Evolutionary conservation across 2,888 invertebrate species (phyloP).

Genomic region (Unio pictorum): DNA sequence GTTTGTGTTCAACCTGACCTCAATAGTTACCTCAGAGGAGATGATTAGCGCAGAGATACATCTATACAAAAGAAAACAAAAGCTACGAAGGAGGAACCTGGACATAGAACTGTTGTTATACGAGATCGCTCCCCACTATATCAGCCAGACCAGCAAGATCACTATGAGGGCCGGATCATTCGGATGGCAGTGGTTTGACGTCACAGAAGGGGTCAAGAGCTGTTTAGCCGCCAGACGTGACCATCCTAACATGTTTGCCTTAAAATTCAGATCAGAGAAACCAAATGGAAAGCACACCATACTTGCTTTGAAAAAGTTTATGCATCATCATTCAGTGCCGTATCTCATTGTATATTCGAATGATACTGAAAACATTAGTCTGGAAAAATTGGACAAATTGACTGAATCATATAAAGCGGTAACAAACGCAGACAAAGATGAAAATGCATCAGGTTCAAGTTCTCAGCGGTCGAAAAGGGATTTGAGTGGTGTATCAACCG

Average conservation of each 20-base stretch:
- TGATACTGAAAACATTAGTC: constrained; percentile 61
- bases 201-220: constrained; percentile 58
- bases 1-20: constrained; percentile 71
- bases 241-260: constrained; percentile 57
- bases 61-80: constrained; percentile 61
- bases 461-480: constrained; percentile 27
- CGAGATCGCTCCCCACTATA: constrained; percentile 56
- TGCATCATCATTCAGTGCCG: constrained; percentile 63
- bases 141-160: constrained; percentile 47
- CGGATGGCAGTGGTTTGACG: constrained; percentile 69
- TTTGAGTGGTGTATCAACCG: constrained; percentile 28
- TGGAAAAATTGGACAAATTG: constrained; percentile 54
- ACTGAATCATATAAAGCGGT: constrained; percentile 25
- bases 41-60: constrained; percentile 70
- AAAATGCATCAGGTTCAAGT: constrained; percentile 11
- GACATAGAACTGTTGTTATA: constrained; percentile 52
- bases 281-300: constrained; percentile 44
- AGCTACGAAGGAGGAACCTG: constrained; percentile 24
- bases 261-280: constrained; percentile 56
- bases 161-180: constrained; percentile 45
- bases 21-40: constrained; percentile 63
- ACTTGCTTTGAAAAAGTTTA: constrained; percentile 57
- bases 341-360: constrained; percentile 70
- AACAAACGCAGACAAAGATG: constrained; percentile 10
- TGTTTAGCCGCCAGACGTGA: constrained; percentile 50